Base-by-base conservation (phyloP, 2,113 vertebrate species). In the Onychostruthus taczanowskii region DNA sequence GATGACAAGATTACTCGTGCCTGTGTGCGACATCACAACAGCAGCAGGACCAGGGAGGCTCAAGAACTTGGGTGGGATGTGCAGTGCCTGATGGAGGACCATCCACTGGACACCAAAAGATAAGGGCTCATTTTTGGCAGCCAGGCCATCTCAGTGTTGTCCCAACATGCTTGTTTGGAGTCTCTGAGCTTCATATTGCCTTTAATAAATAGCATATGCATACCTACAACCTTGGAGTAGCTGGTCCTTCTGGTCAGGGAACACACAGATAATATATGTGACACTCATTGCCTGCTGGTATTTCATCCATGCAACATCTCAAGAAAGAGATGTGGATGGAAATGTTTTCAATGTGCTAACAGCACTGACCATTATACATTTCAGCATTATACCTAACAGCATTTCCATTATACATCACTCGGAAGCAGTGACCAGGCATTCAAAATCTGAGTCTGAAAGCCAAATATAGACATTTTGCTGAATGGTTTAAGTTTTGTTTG, bases 401-500 rank as follows among this genome's bases (percentile, higher is more conserved):
- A 58, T 70, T 81, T 66, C 75, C 47, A 59, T 79, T 75, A 63
- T 41, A 55, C 13, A 63, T 82, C 44, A 44, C 41, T 56, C 56
- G 72, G 52, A 95, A 84, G 44, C 47, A 78, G 43, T 41, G 86
- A 90, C 80, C 69, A 83, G 37, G 18, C 53, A 72, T 59, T 82
- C 17, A 75, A 90, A 90, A 74, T 13, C 56, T 79, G 47, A 87
- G 47, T 50, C 35, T 61, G 74, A 61, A 75, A 92, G 52, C 44
- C 58, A 94, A 85, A 92, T 83, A 55, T 58, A 87, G 69, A 66
- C 1, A 5, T 41, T 20, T 68, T 92, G 83, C 47, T 73, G 72
- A 94, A 88, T 35, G 41, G 26, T 5, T 68, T 87, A 75, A 77
- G 77, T 23, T 91, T 76, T 92, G 67, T 79, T 95, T 67, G 28